Conservation (phyloP, 1,140 invertebrate species). For the Drosophila subobscura region DNA sequence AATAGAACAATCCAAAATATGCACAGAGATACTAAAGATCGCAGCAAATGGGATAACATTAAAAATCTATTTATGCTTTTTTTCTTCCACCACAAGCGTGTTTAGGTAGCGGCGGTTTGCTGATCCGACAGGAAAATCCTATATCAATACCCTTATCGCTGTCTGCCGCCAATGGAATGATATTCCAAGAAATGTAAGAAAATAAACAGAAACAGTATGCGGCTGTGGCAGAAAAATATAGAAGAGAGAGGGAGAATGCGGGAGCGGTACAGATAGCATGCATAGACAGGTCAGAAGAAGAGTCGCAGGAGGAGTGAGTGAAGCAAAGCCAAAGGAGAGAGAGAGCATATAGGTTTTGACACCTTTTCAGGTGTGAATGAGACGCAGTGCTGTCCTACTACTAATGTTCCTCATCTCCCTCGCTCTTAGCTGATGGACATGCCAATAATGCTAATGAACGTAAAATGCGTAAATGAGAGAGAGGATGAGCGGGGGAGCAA, state of each 20-base stretch:
- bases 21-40: too few relatives aligned
- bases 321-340: conserved; percentile 18
- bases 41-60: too few relatives aligned
- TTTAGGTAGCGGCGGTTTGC: conserved; percentile 26
- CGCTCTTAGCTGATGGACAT: conserved; percentile 23
- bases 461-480: conserved; percentile 71
- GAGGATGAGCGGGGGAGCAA: conserved; percentile 23
- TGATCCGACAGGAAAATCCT: conserved; percentile 32
- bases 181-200: conserved; percentile 36
- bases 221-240: background rate
- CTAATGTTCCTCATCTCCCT: background rate
- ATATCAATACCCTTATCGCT: conserved; percentile 43
- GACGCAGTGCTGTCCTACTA: background rate
- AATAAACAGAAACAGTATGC: conserved; percentile 43
- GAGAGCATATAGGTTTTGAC: conserved; percentile 18
- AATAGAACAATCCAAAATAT: too few relatives aligned
- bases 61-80: too few relatives aligned
- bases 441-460: conserved; percentile 71
- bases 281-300: background rate
- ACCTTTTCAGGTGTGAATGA: conserved; percentile 26
- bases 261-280: background rate
- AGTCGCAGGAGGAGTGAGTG: background rate
- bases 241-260: background rate
- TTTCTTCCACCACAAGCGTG: conserved; percentile 9
- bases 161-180: conserved; percentile 35